These are phyloP conservation scores for Microplitis demolitor DNA, from an alignment of 1,140 invertebrate species.

Conservation along the genomic window DNA sequence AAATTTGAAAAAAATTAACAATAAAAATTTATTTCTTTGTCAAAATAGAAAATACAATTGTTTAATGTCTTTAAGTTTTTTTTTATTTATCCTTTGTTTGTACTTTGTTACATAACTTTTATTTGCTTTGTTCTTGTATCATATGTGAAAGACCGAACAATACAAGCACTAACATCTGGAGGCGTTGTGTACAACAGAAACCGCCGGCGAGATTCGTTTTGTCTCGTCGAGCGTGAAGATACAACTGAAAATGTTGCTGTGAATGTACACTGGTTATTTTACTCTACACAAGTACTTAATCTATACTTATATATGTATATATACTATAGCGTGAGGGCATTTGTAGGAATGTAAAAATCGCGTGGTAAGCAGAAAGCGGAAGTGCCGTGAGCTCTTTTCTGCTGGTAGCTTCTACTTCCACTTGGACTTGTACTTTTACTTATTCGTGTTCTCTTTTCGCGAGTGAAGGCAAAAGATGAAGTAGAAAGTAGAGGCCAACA, in stretches of 20 bases:
- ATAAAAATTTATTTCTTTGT: too few species aligned
- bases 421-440: background rate
- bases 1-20: too few species aligned
- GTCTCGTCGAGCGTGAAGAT: slow-evolving; percentile 31
- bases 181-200: background rate
- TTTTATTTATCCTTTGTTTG: too few species aligned
- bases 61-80: too few species aligned
- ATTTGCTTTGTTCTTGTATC: background rate
- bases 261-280: too few species aligned
- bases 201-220: slow-evolving; percentile 17
- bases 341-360: slow-evolving; percentile 14
- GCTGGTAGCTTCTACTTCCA: background rate
- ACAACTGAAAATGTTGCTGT: slow-evolving; percentile 19
- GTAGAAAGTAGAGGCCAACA: too few species aligned
- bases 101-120: background rate
- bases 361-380: slow-evolving; percentile 25
- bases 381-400: slow-evolving; percentile 7
- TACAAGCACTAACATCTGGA: background rate
- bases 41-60: too few species aligned
- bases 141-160: background rate
- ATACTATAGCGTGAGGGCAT: background rate
- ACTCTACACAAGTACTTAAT: background rate
- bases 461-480: background rate
- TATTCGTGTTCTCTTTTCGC: background rate
- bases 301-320: too few species aligned